Base-by-base conservation (phyloP, 2,888 invertebrate genomes). In the Sinotaia quadrata region DNA sequence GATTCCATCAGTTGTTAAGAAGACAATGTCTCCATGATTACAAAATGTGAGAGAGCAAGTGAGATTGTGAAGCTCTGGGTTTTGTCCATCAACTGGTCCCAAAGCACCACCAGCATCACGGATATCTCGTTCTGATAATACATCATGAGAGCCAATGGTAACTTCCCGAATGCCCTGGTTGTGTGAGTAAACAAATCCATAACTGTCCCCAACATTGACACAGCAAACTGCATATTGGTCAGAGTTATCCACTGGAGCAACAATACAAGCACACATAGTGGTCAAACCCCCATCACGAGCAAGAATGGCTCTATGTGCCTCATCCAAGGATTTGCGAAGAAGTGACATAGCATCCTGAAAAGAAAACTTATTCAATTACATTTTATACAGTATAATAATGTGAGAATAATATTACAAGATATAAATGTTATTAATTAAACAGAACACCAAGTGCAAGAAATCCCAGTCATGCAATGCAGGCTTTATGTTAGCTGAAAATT, bases 171-270 rank as follows among this genome's bases (percentile, higher is more conserved):
- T 93, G n/a, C 95, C 95, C 85, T 91, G 87, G 82, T 92, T 92
- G 71, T 84, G 83, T 79, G 90, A 91, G 89, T 94, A 95, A 68
- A 96, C 93, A 85, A 95, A 96, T n/a, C 94, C 95, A 75, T 95
- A 90, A 56, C 94, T 94, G 86, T 96, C 95, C 0, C 95, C 95
- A 27, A 96, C 95, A 87, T 95, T 96, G 85, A 95, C 95, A 59
- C 93, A 92, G 86, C 95, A 95, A 47, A 94, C 93, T 57, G 94
- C 89, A 85, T 87, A 91, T 74, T 89, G 87, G 54, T 82, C 82
- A 2, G 86, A 86, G 84, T 92, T 93, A 56, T 81, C 78, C 21
- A 86, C 77, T 0, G 88, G 88, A 52, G 79, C 78, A 60, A 95
- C 91, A 29, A 94, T 91, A 58, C 94, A 94, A 21, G 94, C 93